Evolutionary conservation across 2,888 invertebrate genomes (phyloP).

Genomic region (Lydus trimaculatus): DNA sequence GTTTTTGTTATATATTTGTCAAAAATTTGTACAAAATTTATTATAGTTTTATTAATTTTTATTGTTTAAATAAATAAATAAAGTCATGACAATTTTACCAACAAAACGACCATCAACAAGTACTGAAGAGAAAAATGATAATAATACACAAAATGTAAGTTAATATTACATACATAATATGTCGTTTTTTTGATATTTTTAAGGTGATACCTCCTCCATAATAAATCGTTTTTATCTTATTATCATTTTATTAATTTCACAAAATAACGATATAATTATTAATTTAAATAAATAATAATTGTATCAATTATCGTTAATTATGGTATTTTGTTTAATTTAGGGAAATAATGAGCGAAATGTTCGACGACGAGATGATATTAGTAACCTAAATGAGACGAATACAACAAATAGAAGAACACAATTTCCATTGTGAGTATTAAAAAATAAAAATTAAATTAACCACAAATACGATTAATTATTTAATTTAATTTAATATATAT

Average conservation of each 20-base stretch:
- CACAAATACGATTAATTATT: too few relatives aligned
- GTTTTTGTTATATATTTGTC: constrained; percentile 23
- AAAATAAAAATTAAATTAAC: too few relatives aligned
- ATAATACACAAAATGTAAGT: constrained; percentile 55
- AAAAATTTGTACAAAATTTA: constrained; percentile 25
- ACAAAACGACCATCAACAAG: constrained; percentile 53
- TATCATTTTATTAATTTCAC: not conserved
- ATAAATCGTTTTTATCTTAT: constrained; percentile 28
- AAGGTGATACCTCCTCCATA: constrained; percentile 29
- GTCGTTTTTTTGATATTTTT: constrained; percentile 36
- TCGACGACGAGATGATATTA: constrained; percentile 54
- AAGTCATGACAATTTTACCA: constrained; percentile 58
- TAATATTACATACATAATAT: constrained; percentile 27
- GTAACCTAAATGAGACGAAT: constrained; percentile 45
- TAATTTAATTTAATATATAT: too few relatives aligned
- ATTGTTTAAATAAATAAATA: constrained; percentile 20
- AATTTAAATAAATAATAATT: not conserved
- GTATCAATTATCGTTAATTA: not conserved
- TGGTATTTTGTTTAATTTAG: constrained; percentile 44
- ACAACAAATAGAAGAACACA: constrained; percentile 49
- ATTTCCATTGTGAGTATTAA: constrained; percentile 49
- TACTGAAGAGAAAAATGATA: constrained; percentile 55
- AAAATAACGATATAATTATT: not conserved
- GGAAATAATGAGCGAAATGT: constrained; percentile 51
- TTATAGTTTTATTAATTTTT: constrained; percentile 25